Conservation (phyloP, 2,113 vertebrate species). For the Rhynchomys soricoides region DNA sequence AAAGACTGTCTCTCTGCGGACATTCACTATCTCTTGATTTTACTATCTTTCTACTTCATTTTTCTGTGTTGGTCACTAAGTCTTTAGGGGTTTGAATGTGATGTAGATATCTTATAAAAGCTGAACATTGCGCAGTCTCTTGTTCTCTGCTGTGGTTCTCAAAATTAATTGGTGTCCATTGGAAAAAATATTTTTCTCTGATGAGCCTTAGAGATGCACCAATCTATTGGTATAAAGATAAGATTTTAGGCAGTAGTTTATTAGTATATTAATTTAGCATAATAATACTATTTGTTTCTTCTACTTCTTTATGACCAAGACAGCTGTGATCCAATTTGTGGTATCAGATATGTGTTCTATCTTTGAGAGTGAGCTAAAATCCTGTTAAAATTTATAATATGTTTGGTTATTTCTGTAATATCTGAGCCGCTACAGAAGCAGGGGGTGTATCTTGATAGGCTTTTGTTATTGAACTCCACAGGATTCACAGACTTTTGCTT, state of each 20-base stretch:
- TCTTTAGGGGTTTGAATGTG: background rate
- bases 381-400: background rate
- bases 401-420: background rate
- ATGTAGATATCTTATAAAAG: background rate
- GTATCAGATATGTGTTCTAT: background rate
- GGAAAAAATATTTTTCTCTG: background rate
- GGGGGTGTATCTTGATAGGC: background rate
- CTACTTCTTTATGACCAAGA: background rate
- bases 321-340: accelerated
- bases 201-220: background rate
- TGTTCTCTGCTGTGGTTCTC: background rate
- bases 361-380: background rate
- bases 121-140: background rate
- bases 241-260: background rate
- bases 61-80: background rate
- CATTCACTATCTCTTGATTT: background rate
- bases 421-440: background rate
- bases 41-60: background rate
- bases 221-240: background rate
- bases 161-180: background rate
- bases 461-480: background rate
- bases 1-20: background rate
- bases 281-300: background rate
- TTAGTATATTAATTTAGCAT: background rate
- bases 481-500: background rate